Evolutionary conservation across 2,113 vertebrate species (phyloP), one percentile per base, ranked within the genome.

Genomic region (Chaetodon trifascialis): DNA sequence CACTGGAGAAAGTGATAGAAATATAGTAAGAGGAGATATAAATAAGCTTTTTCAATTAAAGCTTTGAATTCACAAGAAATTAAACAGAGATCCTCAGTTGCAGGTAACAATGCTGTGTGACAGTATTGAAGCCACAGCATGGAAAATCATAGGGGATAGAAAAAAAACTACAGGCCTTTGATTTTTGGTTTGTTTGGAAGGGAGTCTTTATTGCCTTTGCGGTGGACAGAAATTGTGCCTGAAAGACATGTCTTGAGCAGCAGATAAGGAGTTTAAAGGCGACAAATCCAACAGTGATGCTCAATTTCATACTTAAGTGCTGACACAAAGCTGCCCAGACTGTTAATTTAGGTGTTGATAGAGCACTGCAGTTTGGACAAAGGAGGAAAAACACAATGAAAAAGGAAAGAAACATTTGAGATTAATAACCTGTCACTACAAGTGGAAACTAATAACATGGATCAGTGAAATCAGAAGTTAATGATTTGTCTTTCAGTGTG

Each of bases 371-470:
- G 84, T 54, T 69, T 79, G 38, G 74, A 75, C 77, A 30, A 69
- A 79, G 23, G 19, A 36, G 14, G 30, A 30, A 60, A 80, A 72
- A 78, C 49, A 72, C 34, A 65, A 40, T n/a, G n/a, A 34, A 72
- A 68, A 63, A 64, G n/a, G 17, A 63, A 79, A 79, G 66, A 87
- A 79, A 81, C 68, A 77, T 83, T 77, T 67, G 90, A 94, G 94
- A 95, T 95, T 88, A 94, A 95, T 95, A 90, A 92, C 91, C 90
- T 94, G 94, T 93, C 94, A 93, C 85, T 74, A 80, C 72, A 89
- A 91, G 85, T 89, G 87, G 85, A 92, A 94, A 86, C 89, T 91
- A 94, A 94, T 94, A 94, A 94, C 94, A 95, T 92, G 94, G 94
- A 93, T 94, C 93, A 94, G 86, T 94, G 94, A 86, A 93, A 93